Evolutionary conservation across 2,113 vertebrate genomes (phyloP).

Genomic region (Alethe castanea): DNA sequence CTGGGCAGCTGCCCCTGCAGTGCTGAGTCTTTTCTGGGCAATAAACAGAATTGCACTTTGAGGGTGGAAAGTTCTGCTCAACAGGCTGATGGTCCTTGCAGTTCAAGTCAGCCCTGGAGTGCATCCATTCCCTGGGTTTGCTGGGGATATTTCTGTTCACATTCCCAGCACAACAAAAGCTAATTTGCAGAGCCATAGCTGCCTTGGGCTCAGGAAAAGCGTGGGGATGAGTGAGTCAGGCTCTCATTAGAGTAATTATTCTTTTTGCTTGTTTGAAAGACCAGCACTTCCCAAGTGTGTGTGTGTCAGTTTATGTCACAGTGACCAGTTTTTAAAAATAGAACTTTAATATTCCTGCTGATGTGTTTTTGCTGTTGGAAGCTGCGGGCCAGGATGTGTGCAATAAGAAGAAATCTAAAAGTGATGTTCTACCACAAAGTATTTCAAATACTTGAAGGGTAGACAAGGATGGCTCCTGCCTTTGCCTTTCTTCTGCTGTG

Average conservation of each 20-base stretch:
- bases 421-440: neutral
- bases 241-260: neutral
- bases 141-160: neutral
- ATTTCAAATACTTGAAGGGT: neutral
- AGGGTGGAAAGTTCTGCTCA: neutral
- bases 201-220: neutral
- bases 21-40: neutral
- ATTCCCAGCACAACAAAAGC: neutral
- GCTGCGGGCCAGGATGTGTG: neutral
- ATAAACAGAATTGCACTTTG: neutral
- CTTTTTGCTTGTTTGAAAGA: neutral
- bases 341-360: neutral
- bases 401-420: neutral
- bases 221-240: neutral
- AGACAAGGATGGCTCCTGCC: neutral
- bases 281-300: neutral
- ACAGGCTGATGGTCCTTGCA: neutral
- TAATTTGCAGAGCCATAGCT: neutral
- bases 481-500: neutral
- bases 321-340: neutral
- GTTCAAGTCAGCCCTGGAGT: neutral
- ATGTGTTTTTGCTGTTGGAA: neutral
- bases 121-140: neutral
- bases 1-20: neutral
- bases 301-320: neutral